A percentile compares a stretch with the other conserved stretches of the same genome.
These are phyloP conservation scores for Silurus glanis DNA, from an alignment of 2,113 vertebrate species.

Conservation along the genomic window DNA sequence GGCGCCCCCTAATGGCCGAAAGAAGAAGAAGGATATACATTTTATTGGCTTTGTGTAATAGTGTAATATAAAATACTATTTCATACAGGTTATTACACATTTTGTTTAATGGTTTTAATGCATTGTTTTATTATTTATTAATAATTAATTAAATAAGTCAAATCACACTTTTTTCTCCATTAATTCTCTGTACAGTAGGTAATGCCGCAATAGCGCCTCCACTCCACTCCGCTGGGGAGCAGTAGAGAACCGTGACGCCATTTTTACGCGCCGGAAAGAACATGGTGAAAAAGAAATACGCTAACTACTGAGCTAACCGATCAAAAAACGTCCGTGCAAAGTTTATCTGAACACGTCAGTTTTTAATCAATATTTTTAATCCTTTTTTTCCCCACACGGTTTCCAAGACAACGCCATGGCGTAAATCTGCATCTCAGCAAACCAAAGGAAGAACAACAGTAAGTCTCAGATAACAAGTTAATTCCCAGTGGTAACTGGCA, in stretches of 20 bases:
- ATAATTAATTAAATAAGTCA: not conserved
- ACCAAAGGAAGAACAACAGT: conserved; percentile 11
- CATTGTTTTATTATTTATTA: not conserved
- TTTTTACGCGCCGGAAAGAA: not conserved
- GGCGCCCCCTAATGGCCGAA: too few species aligned
- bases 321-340: not conserved
- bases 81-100: not conserved
- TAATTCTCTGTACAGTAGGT: not conserved
- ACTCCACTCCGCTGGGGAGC: not conserved
- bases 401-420: not conserved
- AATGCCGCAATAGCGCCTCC: not conserved
- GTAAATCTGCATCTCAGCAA: not conserved
- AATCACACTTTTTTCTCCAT: not conserved
- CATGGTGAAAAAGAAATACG: not conserved
- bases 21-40: not conserved
- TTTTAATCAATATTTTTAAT: not conserved
- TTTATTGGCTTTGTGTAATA: not conserved
- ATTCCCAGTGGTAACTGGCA: not conserved
- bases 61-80: not conserved
- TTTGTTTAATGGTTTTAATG: not conserved
- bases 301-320: not conserved
- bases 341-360: not conserved
- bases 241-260: not conserved
- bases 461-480: not conserved
- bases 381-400: not conserved